These are phyloP conservation scores for Perdix hodgsoniae DNA, from an alignment of 2,797 vertebrate genomes.

Conservation along the genomic window DNA sequence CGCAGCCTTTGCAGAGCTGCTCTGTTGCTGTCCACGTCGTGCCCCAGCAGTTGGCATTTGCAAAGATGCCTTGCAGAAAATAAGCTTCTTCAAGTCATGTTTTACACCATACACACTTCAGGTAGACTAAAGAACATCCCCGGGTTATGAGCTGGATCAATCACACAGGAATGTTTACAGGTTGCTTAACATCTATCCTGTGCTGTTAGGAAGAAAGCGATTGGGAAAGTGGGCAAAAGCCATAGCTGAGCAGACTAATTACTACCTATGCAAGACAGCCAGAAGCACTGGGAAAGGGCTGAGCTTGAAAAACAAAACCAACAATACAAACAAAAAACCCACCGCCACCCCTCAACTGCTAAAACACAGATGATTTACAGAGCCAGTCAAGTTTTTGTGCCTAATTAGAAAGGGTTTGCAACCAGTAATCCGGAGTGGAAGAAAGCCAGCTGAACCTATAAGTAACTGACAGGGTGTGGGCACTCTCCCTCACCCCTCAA, in stretches of 20 bases:
- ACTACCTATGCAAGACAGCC: neutral
- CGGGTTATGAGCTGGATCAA: neutral
- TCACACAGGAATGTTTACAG: neutral
- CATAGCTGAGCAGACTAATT: neutral
- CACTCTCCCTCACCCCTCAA: neutral
- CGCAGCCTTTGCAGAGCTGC: neutral
- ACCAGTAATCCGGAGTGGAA: neutral
- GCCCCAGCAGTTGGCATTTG: neutral
- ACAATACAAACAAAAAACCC: neutral
- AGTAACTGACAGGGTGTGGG: fast-evolving
- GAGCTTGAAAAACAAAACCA: neutral
- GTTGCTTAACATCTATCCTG: neutral
- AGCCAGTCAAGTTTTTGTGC: neutral
- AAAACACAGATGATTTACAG: neutral
- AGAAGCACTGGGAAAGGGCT: neutral
- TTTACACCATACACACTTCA: neutral
- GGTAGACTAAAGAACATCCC: neutral
- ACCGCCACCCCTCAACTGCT: neutral
- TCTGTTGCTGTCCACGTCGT: neutral
- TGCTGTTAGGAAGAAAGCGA: neutral
- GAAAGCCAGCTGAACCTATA: neutral
- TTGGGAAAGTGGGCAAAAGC: neutral
- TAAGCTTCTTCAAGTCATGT: neutral
- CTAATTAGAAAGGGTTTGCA: neutral
- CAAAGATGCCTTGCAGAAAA: neutral